Evolutionary conservation across 2,113 vertebrate genomes (phyloP).

Genomic region (Grammomys dolichurus): DNA sequence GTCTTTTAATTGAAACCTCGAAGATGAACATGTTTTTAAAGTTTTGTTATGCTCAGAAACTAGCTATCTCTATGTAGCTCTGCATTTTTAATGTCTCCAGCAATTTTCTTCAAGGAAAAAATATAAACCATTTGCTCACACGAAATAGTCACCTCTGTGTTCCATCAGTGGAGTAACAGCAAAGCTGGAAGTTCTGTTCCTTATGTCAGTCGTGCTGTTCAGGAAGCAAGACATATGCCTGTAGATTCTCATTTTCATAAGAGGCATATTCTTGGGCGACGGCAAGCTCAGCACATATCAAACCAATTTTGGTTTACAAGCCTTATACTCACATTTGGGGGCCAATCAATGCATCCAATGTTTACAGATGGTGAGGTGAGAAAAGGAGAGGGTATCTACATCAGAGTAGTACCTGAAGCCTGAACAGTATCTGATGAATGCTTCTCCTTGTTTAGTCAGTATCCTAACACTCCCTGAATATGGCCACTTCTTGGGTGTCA

Average conservation of each 20-base stretch:
- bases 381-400: not conserved
- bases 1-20: conserved; percentile 66
- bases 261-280: not conserved
- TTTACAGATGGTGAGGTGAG: not conserved
- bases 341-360: not conserved
- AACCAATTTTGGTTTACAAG: not conserved
- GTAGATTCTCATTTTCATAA: conserved; percentile 12
- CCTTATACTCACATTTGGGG: not conserved
- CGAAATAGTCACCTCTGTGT: not conserved
- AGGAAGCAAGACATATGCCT: not conserved
- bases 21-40: conserved; percentile 36
- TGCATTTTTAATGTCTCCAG: not conserved
- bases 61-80: not conserved
- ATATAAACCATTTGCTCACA: not conserved
- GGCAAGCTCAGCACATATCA: not conserved
- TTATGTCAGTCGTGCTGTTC: not conserved
- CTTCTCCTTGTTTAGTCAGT: not conserved
- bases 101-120: not conserved
- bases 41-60: not conserved
- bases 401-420: not conserved
- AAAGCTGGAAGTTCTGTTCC: conserved; percentile 11
- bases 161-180: not conserved
- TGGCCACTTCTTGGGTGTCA: not conserved
- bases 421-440: not conserved
- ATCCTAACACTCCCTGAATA: no score